Evolutionary conservation across 1,140 invertebrate species (phyloP).

Genomic region (Pogonognathellus flavescens): DNA sequence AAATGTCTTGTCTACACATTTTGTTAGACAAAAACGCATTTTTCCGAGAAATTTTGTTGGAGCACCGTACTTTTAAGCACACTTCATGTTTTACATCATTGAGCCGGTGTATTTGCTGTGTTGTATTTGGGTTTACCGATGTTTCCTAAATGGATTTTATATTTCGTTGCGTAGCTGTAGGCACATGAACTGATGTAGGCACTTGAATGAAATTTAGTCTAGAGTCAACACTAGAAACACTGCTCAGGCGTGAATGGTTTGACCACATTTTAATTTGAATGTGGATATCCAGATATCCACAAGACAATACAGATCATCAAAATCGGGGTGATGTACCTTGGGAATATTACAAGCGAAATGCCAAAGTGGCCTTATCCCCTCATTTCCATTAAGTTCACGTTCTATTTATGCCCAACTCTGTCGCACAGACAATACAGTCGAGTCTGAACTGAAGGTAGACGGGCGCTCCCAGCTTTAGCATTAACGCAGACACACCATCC

Average conservation of each 20-base stretch:
- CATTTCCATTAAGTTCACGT: constrained; percentile 27
- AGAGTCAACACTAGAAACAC: background rate
- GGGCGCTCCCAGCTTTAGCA: background rate
- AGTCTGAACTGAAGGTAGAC: background rate
- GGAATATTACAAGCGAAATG: constrained; percentile 44
- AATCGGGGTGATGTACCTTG: background rate
- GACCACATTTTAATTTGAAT: constrained; percentile 17
- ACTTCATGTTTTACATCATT: no score
- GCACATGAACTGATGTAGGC: no score
- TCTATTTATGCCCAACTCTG: background rate
- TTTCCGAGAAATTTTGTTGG: no score
- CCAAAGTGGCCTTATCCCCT: constrained; percentile 32
- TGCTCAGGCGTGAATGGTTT: background rate
- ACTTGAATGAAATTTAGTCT: background rate
- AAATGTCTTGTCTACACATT: no score
- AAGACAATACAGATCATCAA: constrained; percentile 43
- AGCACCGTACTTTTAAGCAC: no score
- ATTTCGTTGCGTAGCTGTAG: no score
- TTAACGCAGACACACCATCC: no score
- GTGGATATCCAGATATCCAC: constrained; percentile 18
- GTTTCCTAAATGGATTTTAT: no score
- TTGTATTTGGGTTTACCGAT: background rate
- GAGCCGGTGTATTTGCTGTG: no score
- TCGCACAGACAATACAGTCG: background rate
- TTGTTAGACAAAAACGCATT: no score